phyloP scores from a whole-genome alignment of 2,888 invertebrate species.

The Lottia scabra region DNA sequence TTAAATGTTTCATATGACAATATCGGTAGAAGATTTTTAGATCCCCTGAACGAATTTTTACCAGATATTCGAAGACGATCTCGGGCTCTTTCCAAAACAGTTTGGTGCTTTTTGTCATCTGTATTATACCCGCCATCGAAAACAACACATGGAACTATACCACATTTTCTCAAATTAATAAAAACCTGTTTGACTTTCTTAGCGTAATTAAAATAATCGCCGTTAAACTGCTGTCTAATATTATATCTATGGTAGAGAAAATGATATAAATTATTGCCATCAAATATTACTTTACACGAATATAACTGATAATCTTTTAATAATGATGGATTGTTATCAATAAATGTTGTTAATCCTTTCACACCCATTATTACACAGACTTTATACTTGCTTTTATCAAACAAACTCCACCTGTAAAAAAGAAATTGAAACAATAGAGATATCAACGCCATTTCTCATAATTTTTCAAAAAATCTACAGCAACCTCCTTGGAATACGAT shows the following conservation, averaged over 20 bases:
- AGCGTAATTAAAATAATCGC: slow-evolving; percentile 60
- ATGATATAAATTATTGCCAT: slow-evolving; percentile 67
- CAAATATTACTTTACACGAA: slow-evolving; percentile 61
- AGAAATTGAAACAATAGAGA: too few species aligned
- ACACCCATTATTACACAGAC: slow-evolving; percentile 79
- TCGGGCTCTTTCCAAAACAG: slow-evolving; percentile 52
- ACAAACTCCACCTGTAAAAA: too few species aligned
- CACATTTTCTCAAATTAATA: slow-evolving; percentile 35
- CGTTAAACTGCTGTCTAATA: slow-evolving; percentile 60
- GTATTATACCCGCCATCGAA: slow-evolving; percentile 67
- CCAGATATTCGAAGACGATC: slow-evolving; percentile 52
- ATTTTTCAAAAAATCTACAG: too few species aligned
- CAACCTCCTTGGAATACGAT: too few species aligned
- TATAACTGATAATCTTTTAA: slow-evolving; percentile 68
- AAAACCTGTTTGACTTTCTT: slow-evolving; percentile 23
- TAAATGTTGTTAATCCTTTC: slow-evolving; percentile 81
- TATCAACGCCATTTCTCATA: too few species aligned
- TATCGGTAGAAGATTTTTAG: slow-evolving; percentile 79
- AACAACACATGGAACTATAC: slow-evolving; percentile 61
- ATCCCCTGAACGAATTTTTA: neutral
- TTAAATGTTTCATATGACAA: slow-evolving; percentile 82
- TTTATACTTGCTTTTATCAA: too few species aligned
- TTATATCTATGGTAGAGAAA: slow-evolving; percentile 59
- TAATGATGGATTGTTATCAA: slow-evolving; percentile 60
- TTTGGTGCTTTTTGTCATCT: slow-evolving; percentile 61